Evolutionary conservation across 1,140 invertebrate species (phyloP).

Genomic region (Tetragonula clypearis): DNA sequence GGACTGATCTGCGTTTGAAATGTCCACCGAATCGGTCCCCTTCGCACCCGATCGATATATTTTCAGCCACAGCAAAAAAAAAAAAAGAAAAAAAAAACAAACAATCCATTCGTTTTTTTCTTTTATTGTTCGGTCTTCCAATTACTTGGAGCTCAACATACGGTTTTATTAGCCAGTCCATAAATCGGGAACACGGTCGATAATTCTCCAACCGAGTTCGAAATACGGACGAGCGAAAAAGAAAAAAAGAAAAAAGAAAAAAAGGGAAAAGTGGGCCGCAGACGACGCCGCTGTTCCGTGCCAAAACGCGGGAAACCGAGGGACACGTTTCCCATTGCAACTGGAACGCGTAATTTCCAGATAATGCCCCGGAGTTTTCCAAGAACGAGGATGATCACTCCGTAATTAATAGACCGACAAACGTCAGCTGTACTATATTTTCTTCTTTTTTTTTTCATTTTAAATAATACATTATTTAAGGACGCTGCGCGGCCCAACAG

Average conservation of each 20-base stretch:
- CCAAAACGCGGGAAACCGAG: not conserved
- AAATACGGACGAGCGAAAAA: slow-evolving; percentile 20
- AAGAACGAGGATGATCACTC: not conserved
- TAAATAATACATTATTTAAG: no score
- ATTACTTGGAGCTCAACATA: slow-evolving; percentile 17
- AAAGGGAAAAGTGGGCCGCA: not conserved
- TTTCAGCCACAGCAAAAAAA: not conserved
- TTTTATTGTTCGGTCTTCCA: slow-evolving; percentile 40
- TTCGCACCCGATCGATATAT: not conserved
- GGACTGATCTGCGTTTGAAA: slow-evolving; percentile 31
- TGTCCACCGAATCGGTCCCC: not conserved
- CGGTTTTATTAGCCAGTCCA: slow-evolving; percentile 48
- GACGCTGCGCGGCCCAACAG: no score
- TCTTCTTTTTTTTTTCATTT: no score
- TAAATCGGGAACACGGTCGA: slow-evolving; percentile 51
- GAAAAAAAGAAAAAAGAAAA: no score
- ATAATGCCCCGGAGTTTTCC: not conserved
- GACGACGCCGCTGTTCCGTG: not conserved
- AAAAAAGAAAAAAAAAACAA: not conserved
- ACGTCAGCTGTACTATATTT: no score
- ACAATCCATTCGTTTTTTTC: slow-evolving; percentile 31
- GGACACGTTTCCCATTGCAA: not conserved
- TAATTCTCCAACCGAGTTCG: slow-evolving; percentile 49
- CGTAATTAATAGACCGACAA: no score
- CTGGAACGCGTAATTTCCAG: not conserved